A percentile compares a stretch with the other conserved stretches of the same genome.
phyloP scores from a whole-genome alignment of 2,888 invertebrate species.

The Hypomecis atomaria region DNA sequence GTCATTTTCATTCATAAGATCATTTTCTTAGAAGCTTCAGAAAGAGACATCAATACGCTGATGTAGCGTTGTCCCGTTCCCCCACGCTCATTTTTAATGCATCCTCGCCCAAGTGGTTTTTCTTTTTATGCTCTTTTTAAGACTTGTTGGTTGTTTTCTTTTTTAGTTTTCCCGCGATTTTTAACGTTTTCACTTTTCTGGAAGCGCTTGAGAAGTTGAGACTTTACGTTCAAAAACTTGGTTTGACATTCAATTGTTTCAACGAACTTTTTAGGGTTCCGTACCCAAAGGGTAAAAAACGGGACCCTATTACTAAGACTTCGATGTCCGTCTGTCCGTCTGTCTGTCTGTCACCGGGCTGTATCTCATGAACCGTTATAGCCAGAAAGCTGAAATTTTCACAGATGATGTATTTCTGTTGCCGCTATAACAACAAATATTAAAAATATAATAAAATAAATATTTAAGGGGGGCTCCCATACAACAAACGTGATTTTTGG shows the following conservation, averaged over 20 bases:
- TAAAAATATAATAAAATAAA: too few relatives aligned
- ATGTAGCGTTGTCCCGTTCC: constrained; percentile 58
- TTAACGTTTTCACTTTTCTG: constrained; percentile 54
- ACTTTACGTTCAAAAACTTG: constrained; percentile 7
- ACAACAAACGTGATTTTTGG: too few relatives aligned
- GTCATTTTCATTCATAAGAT: constrained; percentile 82
- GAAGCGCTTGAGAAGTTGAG: constrained; percentile 36
- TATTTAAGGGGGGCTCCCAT: too few relatives aligned
- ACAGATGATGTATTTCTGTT: too few relatives aligned
- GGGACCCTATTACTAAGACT: too few relatives aligned
- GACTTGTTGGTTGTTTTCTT: constrained; percentile 61
- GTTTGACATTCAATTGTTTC: constrained; percentile 11
- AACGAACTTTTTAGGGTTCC: not conserved
- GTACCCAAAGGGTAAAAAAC: too few relatives aligned
- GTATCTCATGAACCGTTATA: too few relatives aligned
- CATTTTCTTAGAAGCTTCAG: constrained; percentile 74
- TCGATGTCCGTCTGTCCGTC: too few relatives aligned
- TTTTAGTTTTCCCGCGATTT: constrained; percentile 59
- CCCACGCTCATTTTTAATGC: constrained; percentile 79
- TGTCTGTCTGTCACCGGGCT: too few relatives aligned
- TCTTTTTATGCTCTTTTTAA: constrained; percentile 72
- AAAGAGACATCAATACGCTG: constrained; percentile 50
- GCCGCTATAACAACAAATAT: too few relatives aligned
- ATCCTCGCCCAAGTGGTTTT: constrained; percentile 72
- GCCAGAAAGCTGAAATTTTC: too few relatives aligned